Evolutionary conservation across 2,797 vertebrate species (phyloP), one percentile per base, ranked within the genome.

Genomic region (Bryconaethiops microstoma): DNA sequence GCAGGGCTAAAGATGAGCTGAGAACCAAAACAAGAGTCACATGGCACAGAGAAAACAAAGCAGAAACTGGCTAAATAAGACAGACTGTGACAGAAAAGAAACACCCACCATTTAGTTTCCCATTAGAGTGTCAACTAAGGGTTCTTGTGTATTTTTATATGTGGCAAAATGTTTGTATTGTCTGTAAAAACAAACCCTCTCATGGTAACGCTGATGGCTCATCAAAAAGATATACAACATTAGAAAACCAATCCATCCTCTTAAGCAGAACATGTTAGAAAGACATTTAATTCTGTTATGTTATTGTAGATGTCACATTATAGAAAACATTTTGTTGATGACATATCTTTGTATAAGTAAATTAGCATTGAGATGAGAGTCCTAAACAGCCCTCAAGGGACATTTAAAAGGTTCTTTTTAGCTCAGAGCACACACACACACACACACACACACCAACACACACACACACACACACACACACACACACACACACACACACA

Each of bases 351-450:
- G 65, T 76, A 84, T 77, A 81, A 87, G 78, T 78, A 52, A 83
- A 87, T 87, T 84, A 82, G 52, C 79, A 75, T 65, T 73, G 78
- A 82, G 52, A 83, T 81, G 60, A 78, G 83, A 72, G 77, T 60
- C 48, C 50, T 79, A 78, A 85, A 84, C 68, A 81, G 69, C 68
- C 39, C 77, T 84, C 74, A 45, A 4, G 77, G 67, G 77, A 79
- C n/a, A 52, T 67, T 40, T 79, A 76, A 80, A 77, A 77, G 42
- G 69, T 71, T 78, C 67, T 73, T 57, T 77, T 78, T 70, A 48
- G 67, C 50, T 71, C 25, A 29, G 40, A 83, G 59, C 29, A 19
- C 77, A 76, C 68, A 67, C 7, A 29, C n/a, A n/a, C 39, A 72
- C 54, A 72, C 29, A 81, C 40, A 52, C 79, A 57, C 17, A 35